phyloP scores from a whole-genome alignment of 2,113 vertebrate genomes.

The Microtus pennsylvanicus region DNA sequence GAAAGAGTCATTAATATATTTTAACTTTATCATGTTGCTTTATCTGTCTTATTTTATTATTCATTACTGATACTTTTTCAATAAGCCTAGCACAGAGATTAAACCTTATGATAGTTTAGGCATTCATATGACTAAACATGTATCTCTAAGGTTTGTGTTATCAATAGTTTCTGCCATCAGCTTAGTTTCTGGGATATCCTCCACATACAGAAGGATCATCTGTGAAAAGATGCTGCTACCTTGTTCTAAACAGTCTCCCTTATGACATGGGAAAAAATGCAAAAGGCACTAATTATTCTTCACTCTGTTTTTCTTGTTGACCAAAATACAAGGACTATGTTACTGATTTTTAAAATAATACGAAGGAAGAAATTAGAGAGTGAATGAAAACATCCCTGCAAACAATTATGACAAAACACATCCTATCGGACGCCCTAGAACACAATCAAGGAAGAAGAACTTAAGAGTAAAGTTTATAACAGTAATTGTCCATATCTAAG shows the following conservation, averaged over 20 bases:
- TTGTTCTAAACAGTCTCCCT: background rate
- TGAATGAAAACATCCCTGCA: background rate
- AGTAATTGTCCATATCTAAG: background rate
- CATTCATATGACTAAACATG: background rate
- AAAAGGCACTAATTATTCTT: background rate
- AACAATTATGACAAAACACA: background rate
- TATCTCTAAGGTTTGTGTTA: too few species aligned
- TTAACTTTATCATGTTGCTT: background rate
- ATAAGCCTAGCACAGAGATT: background rate
- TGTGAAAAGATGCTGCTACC: background rate
- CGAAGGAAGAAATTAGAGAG: background rate
- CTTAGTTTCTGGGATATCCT: background rate
- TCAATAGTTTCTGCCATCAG: background rate
- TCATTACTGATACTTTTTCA: background rate
- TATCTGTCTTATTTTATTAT: background rate
- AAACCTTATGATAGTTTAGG: background rate
- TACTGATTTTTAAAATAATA: background rate
- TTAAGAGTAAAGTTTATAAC: background rate
- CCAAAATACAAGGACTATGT: background rate
- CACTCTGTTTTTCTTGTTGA: background rate
- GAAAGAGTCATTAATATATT: background rate
- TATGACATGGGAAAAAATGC: background rate
- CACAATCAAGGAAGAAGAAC: background rate
- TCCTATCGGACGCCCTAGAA: background rate
- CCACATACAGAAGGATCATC: rapidly evolving